These are phyloP conservation scores for Chiroxiphia lanceolata DNA, from an alignment of 2,797 vertebrate genomes.

Conservation along the genomic window DNA sequence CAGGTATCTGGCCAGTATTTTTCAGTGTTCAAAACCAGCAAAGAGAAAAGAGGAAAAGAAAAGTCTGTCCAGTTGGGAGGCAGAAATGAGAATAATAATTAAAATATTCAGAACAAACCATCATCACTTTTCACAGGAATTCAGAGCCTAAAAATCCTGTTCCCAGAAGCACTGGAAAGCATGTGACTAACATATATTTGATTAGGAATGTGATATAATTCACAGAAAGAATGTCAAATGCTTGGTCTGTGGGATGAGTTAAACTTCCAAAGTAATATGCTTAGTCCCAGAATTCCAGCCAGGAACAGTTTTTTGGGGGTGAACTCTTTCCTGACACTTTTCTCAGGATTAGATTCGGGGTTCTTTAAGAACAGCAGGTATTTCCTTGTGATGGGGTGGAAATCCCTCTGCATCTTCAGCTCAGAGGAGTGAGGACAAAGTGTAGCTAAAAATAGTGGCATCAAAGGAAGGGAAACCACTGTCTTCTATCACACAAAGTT, in stretches of 20 bases:
- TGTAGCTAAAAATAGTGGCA: not conserved
- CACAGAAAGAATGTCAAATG: not conserved
- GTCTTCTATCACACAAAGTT: not conserved
- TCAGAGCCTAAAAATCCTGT: not conserved
- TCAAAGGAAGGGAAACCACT: not conserved
- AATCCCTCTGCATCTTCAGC: not conserved
- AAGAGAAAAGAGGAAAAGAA: not conserved
- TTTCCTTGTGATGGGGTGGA: not conserved
- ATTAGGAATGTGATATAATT: not conserved
- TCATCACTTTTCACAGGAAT: not conserved
- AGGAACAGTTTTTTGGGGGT: not conserved
- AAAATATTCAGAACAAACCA: not conserved
- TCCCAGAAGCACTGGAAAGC: not conserved
- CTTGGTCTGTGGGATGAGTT: not conserved
- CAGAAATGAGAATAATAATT: not conserved
- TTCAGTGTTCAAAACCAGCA: not conserved
- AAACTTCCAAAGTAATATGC: not conserved
- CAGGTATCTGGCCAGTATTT: not conserved
- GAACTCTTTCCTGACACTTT: not conserved
- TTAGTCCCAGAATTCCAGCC: not conserved
- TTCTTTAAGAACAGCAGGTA: not conserved
- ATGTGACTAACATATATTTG: not conserved
- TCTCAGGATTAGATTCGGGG: not conserved
- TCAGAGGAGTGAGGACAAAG: not conserved
- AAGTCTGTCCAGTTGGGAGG: not conserved